Conservation (phyloP, 2,888 invertebrate genomes). For the Eristalis pertinax region DNA sequence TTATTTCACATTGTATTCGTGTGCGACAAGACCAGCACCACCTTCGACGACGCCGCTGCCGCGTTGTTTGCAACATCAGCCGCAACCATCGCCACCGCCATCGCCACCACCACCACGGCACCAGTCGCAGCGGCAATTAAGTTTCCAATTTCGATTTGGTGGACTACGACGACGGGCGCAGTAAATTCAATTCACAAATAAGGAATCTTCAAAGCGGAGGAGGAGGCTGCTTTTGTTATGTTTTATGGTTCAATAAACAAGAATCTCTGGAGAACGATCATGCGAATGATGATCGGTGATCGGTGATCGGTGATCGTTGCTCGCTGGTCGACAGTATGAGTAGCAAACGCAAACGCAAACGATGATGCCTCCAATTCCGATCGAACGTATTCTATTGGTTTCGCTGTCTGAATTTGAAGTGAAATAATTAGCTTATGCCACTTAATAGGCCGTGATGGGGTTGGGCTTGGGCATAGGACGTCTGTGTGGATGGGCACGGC, state of each 20-base stretch:
- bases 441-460: slow-evolving; percentile 69
- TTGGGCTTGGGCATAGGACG: slow-evolving; percentile 54
- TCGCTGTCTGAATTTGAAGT: slow-evolving; percentile 66
- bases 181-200: slow-evolving; percentile 65
- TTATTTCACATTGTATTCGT: slow-evolving; percentile 64
- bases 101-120: slow-evolving; percentile 21
- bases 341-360: too few species aligned
- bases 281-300: slow-evolving; percentile 31
- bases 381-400: slow-evolving; percentile 60
- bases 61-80: background rate
- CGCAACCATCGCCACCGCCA: background rate
- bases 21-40: slow-evolving; percentile 41
- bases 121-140: slow-evolving; percentile 35
- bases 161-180: slow-evolving; percentile 44
- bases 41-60: background rate
- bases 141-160: slow-evolving; percentile 53
- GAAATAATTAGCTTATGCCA: slow-evolving; percentile 65
- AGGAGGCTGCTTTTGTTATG: slow-evolving; percentile 42
- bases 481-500: slow-evolving; percentile 53
- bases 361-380: slow-evolving; percentile 42
- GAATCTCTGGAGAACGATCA: slow-evolving; percentile 26
- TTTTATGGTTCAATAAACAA: slow-evolving; percentile 64
- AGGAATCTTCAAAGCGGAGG: slow-evolving; percentile 64
- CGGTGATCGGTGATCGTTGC: background rate
- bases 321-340: background rate